A percentile compares a stretch with the other conserved stretches of the same genome.
These are phyloP conservation scores for Troides aeacus DNA, from an alignment of 2,888 invertebrate genomes.

Conservation along the genomic window DNA sequence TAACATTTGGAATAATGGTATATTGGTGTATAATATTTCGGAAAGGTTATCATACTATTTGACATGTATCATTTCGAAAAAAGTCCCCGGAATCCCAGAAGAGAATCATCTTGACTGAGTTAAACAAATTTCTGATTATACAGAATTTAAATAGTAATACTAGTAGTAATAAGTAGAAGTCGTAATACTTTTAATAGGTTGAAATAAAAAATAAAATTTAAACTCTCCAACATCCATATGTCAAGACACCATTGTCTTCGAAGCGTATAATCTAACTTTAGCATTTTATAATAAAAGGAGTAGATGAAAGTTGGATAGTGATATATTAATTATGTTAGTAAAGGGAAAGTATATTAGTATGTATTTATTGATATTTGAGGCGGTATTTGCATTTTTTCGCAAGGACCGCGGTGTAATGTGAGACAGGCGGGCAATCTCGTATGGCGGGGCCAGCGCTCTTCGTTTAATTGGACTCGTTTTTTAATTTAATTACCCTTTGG, in stretches of 20 bases:
- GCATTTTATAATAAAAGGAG: background rate
- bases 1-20: too few relatives aligned
- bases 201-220: background rate
- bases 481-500: conserved; percentile 80
- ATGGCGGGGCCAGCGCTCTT: conserved; percentile 46
- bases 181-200: too few relatives aligned
- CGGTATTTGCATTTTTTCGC: conserved; percentile 17
- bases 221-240: background rate
- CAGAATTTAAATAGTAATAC: too few relatives aligned
- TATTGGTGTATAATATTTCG: too few relatives aligned
- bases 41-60: too few relatives aligned
- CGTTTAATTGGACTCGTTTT: conserved; percentile 75
- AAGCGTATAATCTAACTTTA: background rate
- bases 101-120: too few relatives aligned
- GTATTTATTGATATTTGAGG: background rate
- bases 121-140: too few relatives aligned
- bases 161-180: too few relatives aligned
- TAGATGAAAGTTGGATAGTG: background rate
- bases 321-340: background rate
- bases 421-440: conserved; percentile 34
- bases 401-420: conserved; percentile 23
- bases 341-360: background rate
- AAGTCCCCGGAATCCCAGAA: too few relatives aligned
- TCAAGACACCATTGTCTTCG: background rate
- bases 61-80: too few relatives aligned